Evolutionary conservation across 92 coral and sea anemone genomes (phyloP).

Genomic region (Montipora capitata): DNA sequence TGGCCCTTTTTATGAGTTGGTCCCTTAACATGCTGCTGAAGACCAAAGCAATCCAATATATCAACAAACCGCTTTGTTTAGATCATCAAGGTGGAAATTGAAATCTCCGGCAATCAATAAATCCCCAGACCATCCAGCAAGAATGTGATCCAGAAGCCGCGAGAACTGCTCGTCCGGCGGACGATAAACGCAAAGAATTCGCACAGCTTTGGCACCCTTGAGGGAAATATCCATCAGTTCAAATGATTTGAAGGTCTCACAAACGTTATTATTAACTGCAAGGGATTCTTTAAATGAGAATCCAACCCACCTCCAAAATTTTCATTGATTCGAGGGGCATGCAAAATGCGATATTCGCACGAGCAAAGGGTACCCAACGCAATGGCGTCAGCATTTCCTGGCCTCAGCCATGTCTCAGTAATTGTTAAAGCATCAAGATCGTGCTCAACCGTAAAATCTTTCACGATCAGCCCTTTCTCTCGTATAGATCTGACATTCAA

Average conservation of each 20-base stretch:
- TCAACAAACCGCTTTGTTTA: too few relatives aligned
- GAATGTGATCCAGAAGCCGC: too few relatives aligned
- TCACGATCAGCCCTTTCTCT: too few relatives aligned
- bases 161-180: neutral
- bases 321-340: neutral
- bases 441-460: neutral
- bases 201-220: too few relatives aligned
- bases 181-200: neutral
- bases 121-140: too few relatives aligned
- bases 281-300: neutral
- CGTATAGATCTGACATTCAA: too few relatives aligned
- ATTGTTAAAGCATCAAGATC: neutral
- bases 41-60: too few relatives aligned
- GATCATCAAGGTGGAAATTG: too few relatives aligned
- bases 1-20: too few relatives aligned
- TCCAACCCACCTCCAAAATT: neutral
- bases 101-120: too few relatives aligned
- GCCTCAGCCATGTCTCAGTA: neutral
- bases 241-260: neutral
- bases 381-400: neutral
- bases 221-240: neutral
- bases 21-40: too few relatives aligned
- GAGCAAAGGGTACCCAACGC: neutral
- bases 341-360: neutral
- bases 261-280: neutral